These are phyloP conservation scores for Hydropsyche betteni DNA, from an alignment of 2,888 invertebrate genomes.

Conservation along the genomic window DNA sequence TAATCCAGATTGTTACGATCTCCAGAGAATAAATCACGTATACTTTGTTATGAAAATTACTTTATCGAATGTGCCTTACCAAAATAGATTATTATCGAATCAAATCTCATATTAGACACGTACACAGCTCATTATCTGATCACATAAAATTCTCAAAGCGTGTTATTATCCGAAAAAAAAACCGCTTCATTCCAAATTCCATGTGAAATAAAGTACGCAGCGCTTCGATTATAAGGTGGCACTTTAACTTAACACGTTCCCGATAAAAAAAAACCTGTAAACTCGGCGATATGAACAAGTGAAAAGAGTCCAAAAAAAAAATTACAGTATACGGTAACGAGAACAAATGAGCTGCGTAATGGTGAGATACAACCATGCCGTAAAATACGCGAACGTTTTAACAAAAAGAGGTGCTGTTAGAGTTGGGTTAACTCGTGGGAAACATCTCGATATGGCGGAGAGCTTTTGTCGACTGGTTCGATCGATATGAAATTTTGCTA, in stretches of 20 bases:
- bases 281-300: too few species aligned
- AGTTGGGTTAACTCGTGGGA: conserved; percentile 14
- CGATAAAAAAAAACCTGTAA: too few species aligned
- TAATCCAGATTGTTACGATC: background rate
- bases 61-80: background rate
- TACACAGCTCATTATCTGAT: conserved; percentile 7
- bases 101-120: background rate
- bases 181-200: too few species aligned
- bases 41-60: too few species aligned
- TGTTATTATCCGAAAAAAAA: too few species aligned
- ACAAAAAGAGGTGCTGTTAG: background rate
- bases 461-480: conserved; percentile 11
- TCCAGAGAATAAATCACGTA: too few species aligned
- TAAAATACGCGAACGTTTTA: background rate
- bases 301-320: too few species aligned
- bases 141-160: too few species aligned
- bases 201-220: too few species aligned
- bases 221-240: too few species aligned
- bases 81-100: background rate
- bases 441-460: conserved; percentile 17
- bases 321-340: too few species aligned
- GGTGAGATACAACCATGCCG: conserved; percentile 12
- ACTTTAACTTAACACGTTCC: too few species aligned
- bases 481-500: background rate
- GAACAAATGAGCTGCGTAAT: conserved; percentile 3